Conservation (phyloP, 2,797 vertebrate genomes). For the Coendou prehensilis region DNA sequence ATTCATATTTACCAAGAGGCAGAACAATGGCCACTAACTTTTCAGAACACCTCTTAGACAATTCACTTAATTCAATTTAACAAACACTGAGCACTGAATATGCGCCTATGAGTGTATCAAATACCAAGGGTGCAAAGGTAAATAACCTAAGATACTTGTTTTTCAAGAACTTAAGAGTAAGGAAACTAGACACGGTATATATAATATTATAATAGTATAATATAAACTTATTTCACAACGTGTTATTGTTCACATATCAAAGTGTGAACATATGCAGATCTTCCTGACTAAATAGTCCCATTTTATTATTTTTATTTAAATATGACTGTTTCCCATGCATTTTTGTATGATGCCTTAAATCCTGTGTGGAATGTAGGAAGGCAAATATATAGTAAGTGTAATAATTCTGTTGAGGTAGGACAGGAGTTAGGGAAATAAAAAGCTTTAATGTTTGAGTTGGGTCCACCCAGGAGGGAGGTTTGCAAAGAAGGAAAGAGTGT, state of each 20-base stretch:
- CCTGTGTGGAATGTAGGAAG: not conserved
- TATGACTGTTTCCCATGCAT: not conserved
- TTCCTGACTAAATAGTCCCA: slow-evolving; percentile 51
- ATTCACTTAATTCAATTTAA: slow-evolving; percentile 81
- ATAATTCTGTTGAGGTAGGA: not conserved
- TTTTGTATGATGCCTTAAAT: slow-evolving; percentile 50
- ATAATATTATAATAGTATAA: slow-evolving; percentile 10
- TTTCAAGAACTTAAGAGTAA: slow-evolving; percentile 58
- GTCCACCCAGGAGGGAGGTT: not conserved
- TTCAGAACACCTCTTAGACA: slow-evolving; percentile 70
- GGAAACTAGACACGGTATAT: not conserved
- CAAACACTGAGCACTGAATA: slow-evolving; percentile 18
- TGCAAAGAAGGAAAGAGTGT: slow-evolving; percentile 9
- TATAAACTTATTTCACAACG: slow-evolving; percentile 41
- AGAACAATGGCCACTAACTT: slow-evolving; percentile 73
- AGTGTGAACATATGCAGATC: not conserved
- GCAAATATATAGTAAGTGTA: not conserved
- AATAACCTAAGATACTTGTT: slow-evolving; percentile 47
- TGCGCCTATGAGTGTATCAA: slow-evolving; percentile 3
- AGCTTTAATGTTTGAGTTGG: slow-evolving; percentile 14
- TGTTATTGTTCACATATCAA: slow-evolving; percentile 49
- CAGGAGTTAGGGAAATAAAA: slow-evolving; percentile 26
- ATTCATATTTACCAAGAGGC: slow-evolving; percentile 59
- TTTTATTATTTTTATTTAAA: slow-evolving; percentile 49
- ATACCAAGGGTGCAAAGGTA: slow-evolving; percentile 35